These are phyloP conservation scores for Theocolax elegans DNA, from an alignment of 1,140 invertebrate genomes.

Conservation along the genomic window DNA sequence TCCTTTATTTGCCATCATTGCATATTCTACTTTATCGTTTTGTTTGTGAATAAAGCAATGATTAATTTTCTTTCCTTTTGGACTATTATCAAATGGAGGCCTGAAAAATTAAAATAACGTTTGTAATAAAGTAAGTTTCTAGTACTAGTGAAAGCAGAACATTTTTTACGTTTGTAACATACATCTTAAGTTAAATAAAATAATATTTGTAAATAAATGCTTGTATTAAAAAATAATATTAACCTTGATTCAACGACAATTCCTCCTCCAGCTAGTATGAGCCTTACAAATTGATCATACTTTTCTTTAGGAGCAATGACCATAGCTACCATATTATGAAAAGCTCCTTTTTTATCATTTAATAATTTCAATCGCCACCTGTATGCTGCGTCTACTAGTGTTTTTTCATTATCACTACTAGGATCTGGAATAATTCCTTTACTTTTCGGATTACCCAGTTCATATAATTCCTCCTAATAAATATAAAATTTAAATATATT, in stretches of 20 bases:
- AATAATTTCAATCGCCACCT: conserved; percentile 72
- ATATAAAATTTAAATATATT: conserved; percentile 28
- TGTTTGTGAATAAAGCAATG: conserved; percentile 72
- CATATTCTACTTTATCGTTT: conserved; percentile 66
- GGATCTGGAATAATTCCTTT: conserved; percentile 64
- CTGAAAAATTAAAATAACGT: conserved; percentile 46
- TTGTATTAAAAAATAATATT: conserved; percentile 29
- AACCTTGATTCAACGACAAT: conserved; percentile 71
- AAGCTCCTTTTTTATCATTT: conserved; percentile 70
- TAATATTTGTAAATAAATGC: conserved; percentile 15
- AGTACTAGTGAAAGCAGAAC: no score
- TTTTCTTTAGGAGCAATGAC: conserved; percentile 75
- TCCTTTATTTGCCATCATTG: conserved; percentile 65
- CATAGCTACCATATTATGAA: conserved; percentile 75
- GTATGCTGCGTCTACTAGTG: conserved; percentile 71
- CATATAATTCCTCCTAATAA: conserved; percentile 78
- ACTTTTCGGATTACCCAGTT: conserved; percentile 79
- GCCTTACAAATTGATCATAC: conserved; percentile 73
- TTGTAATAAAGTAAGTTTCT: no score
- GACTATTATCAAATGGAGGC: conserved; percentile 59
- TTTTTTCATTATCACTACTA: conserved; percentile 62
- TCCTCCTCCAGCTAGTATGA: conserved; percentile 80
- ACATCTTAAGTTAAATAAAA: background rate
- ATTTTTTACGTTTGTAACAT: no score
- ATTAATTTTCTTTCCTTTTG: conserved; percentile 63